Percentiles rank a stretch among this genome's conserved stretches.
These are phyloP conservation scores for Limosa lapponica DNA, from an alignment of 2,797 vertebrate species.

Conservation along the genomic window DNA sequence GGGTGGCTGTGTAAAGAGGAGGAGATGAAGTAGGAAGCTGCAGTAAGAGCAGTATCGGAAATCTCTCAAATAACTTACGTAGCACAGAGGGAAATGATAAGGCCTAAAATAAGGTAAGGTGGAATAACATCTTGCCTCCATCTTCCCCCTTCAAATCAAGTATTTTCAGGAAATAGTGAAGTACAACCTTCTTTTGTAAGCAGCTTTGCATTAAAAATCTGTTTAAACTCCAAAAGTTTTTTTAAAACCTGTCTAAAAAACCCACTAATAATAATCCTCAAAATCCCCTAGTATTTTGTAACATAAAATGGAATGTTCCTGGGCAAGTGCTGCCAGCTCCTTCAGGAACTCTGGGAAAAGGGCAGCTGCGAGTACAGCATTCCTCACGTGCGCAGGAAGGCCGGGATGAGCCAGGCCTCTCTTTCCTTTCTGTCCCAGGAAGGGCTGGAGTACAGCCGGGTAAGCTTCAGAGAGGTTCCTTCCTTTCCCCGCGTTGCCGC, in stretches of 20 bases:
- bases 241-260: slow-evolving; percentile 2
- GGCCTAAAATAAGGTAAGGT: slow-evolving; percentile 20
- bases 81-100: slow-evolving; percentile 23
- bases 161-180: slow-evolving; percentile 78
- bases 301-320: slow-evolving; percentile 95
- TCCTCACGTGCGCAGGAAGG: slow-evolving; percentile 83
- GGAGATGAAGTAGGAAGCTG: not conserved
- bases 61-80: not conserved
- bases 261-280: slow-evolving; percentile 76
- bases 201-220: slow-evolving; percentile 72
- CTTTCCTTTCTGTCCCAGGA: slow-evolving; percentile 74
- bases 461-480: slow-evolving; percentile 70
- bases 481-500: slow-evolving; percentile 51
- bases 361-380: slow-evolving; percentile 89
- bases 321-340: slow-evolving; percentile 94
- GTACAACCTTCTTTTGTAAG: slow-evolving; percentile 68
- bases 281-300: slow-evolving; percentile 86
- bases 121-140: slow-evolving; percentile 29
- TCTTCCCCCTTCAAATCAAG: slow-evolving; percentile 72
- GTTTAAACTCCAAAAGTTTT: slow-evolving; percentile 48
- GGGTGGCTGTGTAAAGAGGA: not conserved
- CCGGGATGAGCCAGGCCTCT: slow-evolving; percentile 80
- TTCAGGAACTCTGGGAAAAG: slow-evolving; percentile 97
- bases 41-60: not conserved
- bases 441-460: slow-evolving; percentile 72